Base-by-base conservation (phyloP, 2,888 invertebrate genomes). In the Hermaeophaga mercurialis region DNA sequence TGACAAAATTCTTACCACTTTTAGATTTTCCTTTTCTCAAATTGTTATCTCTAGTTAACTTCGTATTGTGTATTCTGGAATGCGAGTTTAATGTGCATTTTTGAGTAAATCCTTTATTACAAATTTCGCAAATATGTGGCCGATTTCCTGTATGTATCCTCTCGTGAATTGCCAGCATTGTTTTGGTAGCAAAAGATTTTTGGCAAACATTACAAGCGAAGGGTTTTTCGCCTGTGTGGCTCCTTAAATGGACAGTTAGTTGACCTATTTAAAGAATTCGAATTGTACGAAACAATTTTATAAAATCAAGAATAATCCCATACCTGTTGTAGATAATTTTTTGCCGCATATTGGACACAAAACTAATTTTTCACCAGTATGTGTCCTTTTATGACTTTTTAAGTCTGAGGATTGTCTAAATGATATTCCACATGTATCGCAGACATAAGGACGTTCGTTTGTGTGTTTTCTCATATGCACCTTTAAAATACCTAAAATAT, bases 301-400 rank as follows among this genome's bases (percentile, higher is more conserved):
- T 9, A 46, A 11, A 33, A 31, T 22, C 22, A 7, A 12, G 5
- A 15, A n/a, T 2, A 18, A 39, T 17, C 7, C 22, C 3, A 22
- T 66, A 73, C 74, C 73, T 55, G 73, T 73, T n/a, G 73, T 71
- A 9, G 72, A 66, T 66, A 75, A 67, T 56, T 69, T 64, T 59
- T 75, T 76, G 3, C 73, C 73, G 59, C 79, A 79, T 60, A 73
- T 73, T 33, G 72, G 71, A 62, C 79, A 79, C 28, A 74, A 67
- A 44, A 78, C 76, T 0, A 84, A 83, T 45, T 81, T 79, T 34
- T 85, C 79, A 0, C 85, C 85, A 0, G 83, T 71, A 53, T 78
- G 78, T 0, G 72, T 74, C 56, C 74, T 73, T 49, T 73, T 73
- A 57, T 78, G 78, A 8, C 72, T 73, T 60, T 77, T 78, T 38